Evolutionary conservation across 35 echinoderm and acorn worm genomes (phyloP), one percentile per base, ranked within the genome.

Genomic region (Lytechinus pictus): DNA sequence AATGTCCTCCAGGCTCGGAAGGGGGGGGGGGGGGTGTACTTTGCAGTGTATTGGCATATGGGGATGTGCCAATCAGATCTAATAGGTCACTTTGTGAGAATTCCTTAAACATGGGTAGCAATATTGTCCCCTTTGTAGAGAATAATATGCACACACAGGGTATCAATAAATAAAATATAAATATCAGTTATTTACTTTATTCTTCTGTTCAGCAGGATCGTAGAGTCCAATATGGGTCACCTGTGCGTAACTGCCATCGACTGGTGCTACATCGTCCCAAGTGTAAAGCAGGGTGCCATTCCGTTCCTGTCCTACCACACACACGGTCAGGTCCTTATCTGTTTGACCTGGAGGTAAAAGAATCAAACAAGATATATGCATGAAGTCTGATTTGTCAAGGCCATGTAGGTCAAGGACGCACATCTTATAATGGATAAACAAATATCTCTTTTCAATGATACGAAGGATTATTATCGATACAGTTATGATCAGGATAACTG

Each of bases 201-300:
- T 96, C 86, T 95, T 95, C 86, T 95, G 95, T 54, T 95, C 95
- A 16, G 96, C 55, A 87, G 95, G 96, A 24, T 97, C 96, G 89
- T 95, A 97, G 57, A 97, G 33, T 28, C 95, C 96, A 86, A 97
- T 89, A 52, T 96, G 95, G n/a, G 96, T 97, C 8, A 97, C 96
- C 24, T 93, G 92, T 24, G 29, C 72, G 33, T 87, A 55, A 86
- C 27, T 58, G 54, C 53, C 55, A 66, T 55, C 66, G 57, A 95
- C 54, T 52, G 96, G 95, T 89, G 95, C 86, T 21, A 94, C 19
- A 56, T 97, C 96, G 86, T 97, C 92, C 96, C 96, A 97, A 0
- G 94, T 94, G 57, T 95, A 97, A 9, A 97, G 93, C 9, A 97
- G 28, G 28, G 95, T 91, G 86, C 92, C 60, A 87, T 94, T 28